phyloP scores from a whole-genome alignment of 2,113 vertebrate genomes.

The Jaculus jaculus region DNA sequence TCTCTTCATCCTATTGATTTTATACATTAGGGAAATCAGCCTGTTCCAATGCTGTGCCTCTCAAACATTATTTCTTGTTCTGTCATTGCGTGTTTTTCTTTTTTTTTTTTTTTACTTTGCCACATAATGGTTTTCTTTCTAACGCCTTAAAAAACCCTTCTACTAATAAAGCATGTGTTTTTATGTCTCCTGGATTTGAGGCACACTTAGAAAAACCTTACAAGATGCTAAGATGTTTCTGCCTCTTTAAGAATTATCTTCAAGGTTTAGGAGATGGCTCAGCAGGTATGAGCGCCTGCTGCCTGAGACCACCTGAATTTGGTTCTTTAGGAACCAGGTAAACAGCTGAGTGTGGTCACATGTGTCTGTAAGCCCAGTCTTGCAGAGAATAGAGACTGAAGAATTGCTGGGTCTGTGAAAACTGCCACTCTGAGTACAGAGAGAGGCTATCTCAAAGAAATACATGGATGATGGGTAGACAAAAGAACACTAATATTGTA shows the following conservation, averaged over 20 bases:
- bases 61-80: not conserved
- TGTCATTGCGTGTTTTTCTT: constrained; percentile 3
- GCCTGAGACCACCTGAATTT: too few relatives aligned
- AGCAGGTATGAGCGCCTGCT: too few relatives aligned
- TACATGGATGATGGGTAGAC: too few relatives aligned
- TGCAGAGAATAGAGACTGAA: too few relatives aligned
- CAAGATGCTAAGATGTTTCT: not conserved
- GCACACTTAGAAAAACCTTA: not conserved
- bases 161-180: not conserved
- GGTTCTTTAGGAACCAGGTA: too few relatives aligned
- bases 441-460: too few relatives aligned
- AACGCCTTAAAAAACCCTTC: not conserved
- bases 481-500: too few relatives aligned
- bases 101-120: constrained; percentile 36
- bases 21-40: constrained; percentile 36
- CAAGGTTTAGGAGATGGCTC: too few relatives aligned
- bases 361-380: too few relatives aligned
- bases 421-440: too few relatives aligned
- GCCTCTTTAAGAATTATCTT: not conserved
- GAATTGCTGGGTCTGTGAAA: too few relatives aligned
- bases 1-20: constrained; percentile 26
- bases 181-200: not conserved
- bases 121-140: not conserved
- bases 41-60: not conserved
- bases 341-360: too few relatives aligned